Evolutionary conservation across 2,888 invertebrate species (phyloP), one percentile per base, ranked within the genome.

Genomic region (Pocota personata): DNA sequence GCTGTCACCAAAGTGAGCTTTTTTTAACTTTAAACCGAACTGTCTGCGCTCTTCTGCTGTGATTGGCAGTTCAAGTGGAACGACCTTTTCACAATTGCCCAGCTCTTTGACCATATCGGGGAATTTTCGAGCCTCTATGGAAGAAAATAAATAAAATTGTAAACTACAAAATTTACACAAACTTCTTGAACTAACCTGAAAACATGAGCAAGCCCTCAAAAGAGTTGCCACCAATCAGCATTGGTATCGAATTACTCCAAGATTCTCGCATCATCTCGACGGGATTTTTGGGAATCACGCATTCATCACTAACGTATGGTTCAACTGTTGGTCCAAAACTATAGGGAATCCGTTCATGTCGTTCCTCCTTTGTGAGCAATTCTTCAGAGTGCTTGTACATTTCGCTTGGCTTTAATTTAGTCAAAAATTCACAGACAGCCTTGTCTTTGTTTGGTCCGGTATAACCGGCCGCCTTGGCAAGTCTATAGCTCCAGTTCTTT

Each of bases 1-100:
- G 35, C 92, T 90, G 7, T 93, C 91, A 0, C 92, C 93, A 87
- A 93, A 94, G 88, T 94, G 93, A 8, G 91, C 89, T 14, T 92
- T 82, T 55, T 92, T 92, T 8, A 94, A 90, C 87, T 90, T 90
- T 2, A 90, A 88, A 1, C 93, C 93, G 35, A 92, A 90, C 7
- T 88, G 88, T 27, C 87, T 89, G 3, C 92, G 88, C 80, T 92
- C 88, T 78, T 90, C 89, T 37, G 83, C 62, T 87, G 88, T 79
- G 10, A 92, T 67, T 6, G 90, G 88, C 2, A 92, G 89, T 76
- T 91, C 90, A 1, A 84, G 72, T 0, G 93, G 93, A 0, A 92
- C 89, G 37, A 91, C 82, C 72, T 89, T 89, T 86, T 92, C 91
- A 37, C 92, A 92, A 58, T 92, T 89, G 1, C 89, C 91, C 62